Conservation (phyloP, 92 coral and sea anemone species). For the Epizoanthus scotinus region DNA sequence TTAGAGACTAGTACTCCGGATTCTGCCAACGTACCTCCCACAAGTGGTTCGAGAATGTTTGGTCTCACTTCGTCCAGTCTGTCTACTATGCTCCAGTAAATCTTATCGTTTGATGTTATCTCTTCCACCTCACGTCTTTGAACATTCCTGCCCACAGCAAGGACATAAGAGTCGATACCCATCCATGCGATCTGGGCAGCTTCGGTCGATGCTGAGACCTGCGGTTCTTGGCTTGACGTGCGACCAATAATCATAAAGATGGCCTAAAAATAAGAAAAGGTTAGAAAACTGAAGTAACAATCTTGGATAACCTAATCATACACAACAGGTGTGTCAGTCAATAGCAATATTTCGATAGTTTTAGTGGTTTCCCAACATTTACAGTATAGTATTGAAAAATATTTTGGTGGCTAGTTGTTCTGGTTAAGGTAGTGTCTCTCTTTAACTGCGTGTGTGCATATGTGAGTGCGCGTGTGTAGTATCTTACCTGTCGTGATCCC, state of each 20-base stretch:
- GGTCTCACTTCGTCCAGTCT: conserved; percentile 44
- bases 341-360: no score
- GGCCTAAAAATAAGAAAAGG: neutral
- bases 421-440: no score
- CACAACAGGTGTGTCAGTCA: no score
- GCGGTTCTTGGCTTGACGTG: neutral
- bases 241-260: conserved; percentile 28
- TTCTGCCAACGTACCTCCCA: conserved; percentile 46
- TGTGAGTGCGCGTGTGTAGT: neutral
- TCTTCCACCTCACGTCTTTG: conserved; percentile 12
- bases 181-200: neutral
- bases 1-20: no score
- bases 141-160: neutral
- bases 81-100: conserved; percentile 35
- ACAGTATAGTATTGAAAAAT: no score
- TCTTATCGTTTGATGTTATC: conserved; percentile 20
- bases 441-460: no score
- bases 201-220: conserved; percentile 5
- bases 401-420: no score
- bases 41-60: conserved; percentile 35
- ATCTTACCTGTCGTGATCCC: conserved; percentile 31
- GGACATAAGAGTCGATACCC: neutral
- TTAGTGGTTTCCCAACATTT: no score
- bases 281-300: no score
- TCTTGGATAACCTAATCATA: no score